Evolutionary conservation across 1,140 invertebrate genomes (phyloP), one percentile per base, ranked within the genome.

Genomic region (Atopsyche davidsoni): DNA sequence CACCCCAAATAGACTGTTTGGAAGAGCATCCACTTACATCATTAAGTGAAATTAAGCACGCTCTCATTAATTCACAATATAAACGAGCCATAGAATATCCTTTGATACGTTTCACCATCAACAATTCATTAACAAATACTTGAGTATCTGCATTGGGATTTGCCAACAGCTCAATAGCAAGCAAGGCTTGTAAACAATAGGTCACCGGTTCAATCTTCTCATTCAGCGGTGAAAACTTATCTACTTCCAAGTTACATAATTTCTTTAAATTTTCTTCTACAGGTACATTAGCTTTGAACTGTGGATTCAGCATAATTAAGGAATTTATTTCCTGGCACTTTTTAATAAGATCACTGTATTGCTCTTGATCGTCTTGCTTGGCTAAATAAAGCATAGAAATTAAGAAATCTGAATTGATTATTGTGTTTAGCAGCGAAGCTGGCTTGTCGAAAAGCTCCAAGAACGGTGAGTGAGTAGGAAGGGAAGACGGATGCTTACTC

Each of bases 41-140:
- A 59, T 89, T 82, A 1, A 96, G 67, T n/a, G 87, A 90, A 54
- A 96, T 83, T 31, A 95, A 81, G 65, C 88, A 89, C 0, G 89
- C 87, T 57, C 91, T 75, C 42, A 96, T 86, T 10, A 96, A 77
- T 76, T 96, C 92, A 66, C 86, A 88, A 62, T 89, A 94, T 0
- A 96, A 64, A 51, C 85, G 75, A 3, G 82, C 72, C 44, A 81
- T 75, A 38, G 75, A 76, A 54, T 80, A 85, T 42, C 77, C 83
- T 70, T 93, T 90, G 1, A 94, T 73, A 50, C 83, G 81, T 65
- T 94, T 83, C 47, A 95, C 75, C 72, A 93, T 82, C 41, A 86
- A 64, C 11, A 96, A 64, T 62, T 94, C 86, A 60, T 85, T 83
- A 2, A 89, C 83, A 47, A 92, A 80, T 18, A 81, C 77, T 34